Evolutionary conservation across 2,113 vertebrate species (phyloP), one percentile per base, ranked within the genome.

Genomic region (Orthonyx spaldingii): DNA sequence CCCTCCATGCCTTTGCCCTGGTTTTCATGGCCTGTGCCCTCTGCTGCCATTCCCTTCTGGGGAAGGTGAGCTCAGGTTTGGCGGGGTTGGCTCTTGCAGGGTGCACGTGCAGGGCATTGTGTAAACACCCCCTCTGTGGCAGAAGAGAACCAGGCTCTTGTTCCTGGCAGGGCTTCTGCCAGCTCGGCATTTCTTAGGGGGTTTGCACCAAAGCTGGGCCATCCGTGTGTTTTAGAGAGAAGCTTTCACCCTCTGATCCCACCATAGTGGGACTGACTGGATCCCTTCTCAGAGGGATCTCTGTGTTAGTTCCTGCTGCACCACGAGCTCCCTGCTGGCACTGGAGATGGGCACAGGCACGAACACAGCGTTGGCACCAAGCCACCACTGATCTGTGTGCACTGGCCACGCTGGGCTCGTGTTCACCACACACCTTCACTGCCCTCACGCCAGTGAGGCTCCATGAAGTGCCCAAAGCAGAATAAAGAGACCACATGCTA

Each of bases 51-150:
- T 30, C 26, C 47, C 61, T 55, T 10, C 52, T 11, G 41, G 53
- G 47, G 13, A 61, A 53, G n/a, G 37, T 0, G 1, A 19, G n/a
- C 84, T 78, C 0, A 1, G 74, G 2, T n/a, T 6, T 56, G 60
- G 23, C 9, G 57, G 69, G 42, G 20, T 5, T 79, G 46, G 65
- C 61, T 72, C 53, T 42, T 42, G 69, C 16, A 53, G 68, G 75
- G 44, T 3, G 5, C 32, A 23, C 13, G 57, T 3, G 24, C 1
- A 0, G 42, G 81, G 69, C 1, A 4, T 2, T 6, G 26, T 63
- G 37, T 27, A 60, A 46, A 56, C 16, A 24, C 2, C 3, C 6
- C n/a, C 32, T 84, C 10, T 53, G 50, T 9, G 60, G 44, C 55
- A 81, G n/a, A 60, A 56, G 32, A 77, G 37, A 79, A 49, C 42